These are phyloP conservation scores for Semnopithecus entellus DNA, from an alignment of 2,113 vertebrate species.

Conservation along the genomic window DNA sequence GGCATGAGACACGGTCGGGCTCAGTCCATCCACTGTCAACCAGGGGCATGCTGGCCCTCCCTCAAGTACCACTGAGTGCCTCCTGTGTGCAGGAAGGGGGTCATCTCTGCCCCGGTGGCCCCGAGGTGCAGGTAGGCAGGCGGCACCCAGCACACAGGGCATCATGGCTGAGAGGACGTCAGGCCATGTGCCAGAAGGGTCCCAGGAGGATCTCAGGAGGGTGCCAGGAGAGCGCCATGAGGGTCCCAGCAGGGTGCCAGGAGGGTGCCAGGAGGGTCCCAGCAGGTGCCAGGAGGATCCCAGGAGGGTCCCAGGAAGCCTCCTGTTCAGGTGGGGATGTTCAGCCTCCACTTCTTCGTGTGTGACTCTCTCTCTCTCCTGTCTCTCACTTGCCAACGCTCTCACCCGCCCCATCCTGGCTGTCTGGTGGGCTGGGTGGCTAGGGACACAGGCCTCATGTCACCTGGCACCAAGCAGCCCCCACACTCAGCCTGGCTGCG, in stretches of 20 bases:
- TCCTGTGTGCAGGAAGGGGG: not conserved
- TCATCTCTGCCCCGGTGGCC: not conserved
- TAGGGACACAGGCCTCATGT: not conserved
- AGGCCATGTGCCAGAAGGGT: not conserved
- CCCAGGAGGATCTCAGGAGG: not conserved
- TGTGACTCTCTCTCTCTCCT: not conserved
- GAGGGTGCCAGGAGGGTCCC: not conserved
- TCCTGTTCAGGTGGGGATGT: not conserved
- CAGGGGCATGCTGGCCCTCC: not conserved
- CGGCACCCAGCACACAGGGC: not conserved
- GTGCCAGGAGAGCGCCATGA: no score
- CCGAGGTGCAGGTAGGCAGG: not conserved
- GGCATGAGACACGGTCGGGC: not conserved
- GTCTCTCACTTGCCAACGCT: not conserved
- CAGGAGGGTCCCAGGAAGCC: no score
- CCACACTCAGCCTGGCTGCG: not conserved
- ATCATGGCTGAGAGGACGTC: rapidly evolving
- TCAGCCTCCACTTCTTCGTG: not conserved
- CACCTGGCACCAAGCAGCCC: not conserved
- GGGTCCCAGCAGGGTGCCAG: no score
- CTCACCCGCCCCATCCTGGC: not conserved
- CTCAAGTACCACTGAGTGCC: not conserved
- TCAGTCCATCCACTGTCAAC: not conserved
- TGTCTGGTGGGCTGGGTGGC: not conserved
- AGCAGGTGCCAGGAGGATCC: no score